phyloP scores from a whole-genome alignment of 2,888 invertebrate genomes.

The Nebria salina region DNA sequence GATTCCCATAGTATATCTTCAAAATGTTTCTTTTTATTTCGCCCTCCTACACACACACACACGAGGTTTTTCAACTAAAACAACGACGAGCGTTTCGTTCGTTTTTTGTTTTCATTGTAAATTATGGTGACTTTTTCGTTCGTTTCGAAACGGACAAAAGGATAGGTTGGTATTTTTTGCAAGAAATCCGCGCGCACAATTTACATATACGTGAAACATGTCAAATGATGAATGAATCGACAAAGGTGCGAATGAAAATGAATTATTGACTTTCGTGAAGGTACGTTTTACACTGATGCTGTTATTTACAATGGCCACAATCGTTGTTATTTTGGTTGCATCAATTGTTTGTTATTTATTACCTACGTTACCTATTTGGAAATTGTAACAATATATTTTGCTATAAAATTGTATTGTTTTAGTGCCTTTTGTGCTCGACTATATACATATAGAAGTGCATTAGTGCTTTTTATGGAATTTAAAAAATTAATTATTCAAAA shows the following conservation, averaged over 20 bases:
- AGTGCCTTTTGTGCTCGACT: too few relatives aligned
- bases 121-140: background rate
- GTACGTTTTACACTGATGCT: background rate
- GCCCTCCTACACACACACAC: background rate
- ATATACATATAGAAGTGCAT: background rate
- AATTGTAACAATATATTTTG: too few relatives aligned
- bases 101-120: background rate
- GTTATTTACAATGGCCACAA: background rate
- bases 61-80: background rate
- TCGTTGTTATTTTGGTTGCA: too few relatives aligned
- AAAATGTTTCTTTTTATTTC: background rate
- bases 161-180: background rate
- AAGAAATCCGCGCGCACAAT: background rate
- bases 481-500: constrained; percentile 5
- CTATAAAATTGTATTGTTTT: too few relatives aligned
- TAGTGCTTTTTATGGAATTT: background rate
- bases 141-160: background rate
- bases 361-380: too few relatives aligned
- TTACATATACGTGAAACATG: background rate
- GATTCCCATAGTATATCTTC: background rate
- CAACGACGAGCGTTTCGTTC: background rate
- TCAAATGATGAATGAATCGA: background rate
- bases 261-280: background rate
- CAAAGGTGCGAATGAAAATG: background rate
- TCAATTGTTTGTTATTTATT: too few relatives aligned